A percentile compares a stretch with the other conserved stretches of the same genome.
Conservation (phyloP, 2,797 vertebrate genomes). For the Astyanax mexicanus region DNA sequence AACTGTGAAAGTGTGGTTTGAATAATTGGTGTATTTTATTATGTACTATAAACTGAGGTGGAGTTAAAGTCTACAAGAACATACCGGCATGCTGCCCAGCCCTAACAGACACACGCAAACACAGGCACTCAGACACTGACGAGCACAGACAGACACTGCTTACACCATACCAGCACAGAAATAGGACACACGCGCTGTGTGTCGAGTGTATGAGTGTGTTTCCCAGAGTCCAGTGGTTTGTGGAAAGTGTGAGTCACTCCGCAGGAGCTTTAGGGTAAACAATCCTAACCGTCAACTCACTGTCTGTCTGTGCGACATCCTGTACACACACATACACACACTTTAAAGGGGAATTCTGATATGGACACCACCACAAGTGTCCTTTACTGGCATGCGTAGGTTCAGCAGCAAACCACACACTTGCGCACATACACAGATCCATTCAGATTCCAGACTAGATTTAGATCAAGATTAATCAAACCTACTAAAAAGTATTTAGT, state of each 20-base stretch:
- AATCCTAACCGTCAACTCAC: conserved; percentile 42
- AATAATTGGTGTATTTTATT: no score
- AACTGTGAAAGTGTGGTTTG: no score
- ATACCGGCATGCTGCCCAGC: background rate
- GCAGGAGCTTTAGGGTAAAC: conserved; percentile 72
- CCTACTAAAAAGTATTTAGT: no score
- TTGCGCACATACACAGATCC: no score
- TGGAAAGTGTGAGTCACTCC: conserved; percentile 82
- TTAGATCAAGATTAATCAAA: no score
- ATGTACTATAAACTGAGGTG: no score
- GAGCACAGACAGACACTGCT: background rate
- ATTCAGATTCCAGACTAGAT: no score
- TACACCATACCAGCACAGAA: background rate
- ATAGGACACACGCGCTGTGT: background rate
- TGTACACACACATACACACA: no score
- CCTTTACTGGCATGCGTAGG: conserved; percentile 41
- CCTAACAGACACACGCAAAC: background rate
- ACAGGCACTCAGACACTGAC: background rate
- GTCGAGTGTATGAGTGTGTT: conserved; percentile 42
- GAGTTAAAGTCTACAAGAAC: background rate
- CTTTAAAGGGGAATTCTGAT: conserved; percentile 6
- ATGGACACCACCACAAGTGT: conserved; percentile 34
- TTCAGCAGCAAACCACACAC: conserved; percentile 60
- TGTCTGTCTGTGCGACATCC: conserved; percentile 77
- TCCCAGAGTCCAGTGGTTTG: conserved; percentile 71